Evolutionary conservation across 2,113 vertebrate species (phyloP).

Genomic region (Cyprinus carpio): DNA sequence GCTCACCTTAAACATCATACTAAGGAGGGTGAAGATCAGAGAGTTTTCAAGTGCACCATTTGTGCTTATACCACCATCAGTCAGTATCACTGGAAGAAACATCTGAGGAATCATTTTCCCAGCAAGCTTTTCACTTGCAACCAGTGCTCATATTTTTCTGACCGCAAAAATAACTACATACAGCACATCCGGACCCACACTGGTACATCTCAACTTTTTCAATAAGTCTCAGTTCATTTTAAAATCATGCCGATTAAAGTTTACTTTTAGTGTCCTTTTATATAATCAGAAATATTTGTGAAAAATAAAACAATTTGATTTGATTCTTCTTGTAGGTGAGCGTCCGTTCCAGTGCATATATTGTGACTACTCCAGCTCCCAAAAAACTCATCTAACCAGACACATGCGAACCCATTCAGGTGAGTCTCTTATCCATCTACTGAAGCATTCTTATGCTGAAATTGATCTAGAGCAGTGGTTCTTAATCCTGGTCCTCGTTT

Average conservation of each 20-base stretch:
- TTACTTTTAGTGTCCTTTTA: neutral
- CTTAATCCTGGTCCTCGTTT: no score
- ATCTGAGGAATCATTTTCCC: constrained; percentile 96
- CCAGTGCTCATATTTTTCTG: constrained; percentile 96
- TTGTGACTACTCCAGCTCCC: constrained; percentile 96
- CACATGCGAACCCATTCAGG: constrained; percentile 99
- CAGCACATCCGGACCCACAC: constrained; percentile 98
- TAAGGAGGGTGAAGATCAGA: constrained; percentile 85
- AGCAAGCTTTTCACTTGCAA: constrained; percentile 96
- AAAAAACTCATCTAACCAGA: constrained; percentile 97
- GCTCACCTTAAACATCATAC: constrained; percentile 95
- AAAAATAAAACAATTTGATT: neutral
- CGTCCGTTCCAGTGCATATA: constrained; percentile 92
- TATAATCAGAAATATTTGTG: neutral
- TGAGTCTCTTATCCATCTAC: constrained; percentile 67
- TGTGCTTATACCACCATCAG: constrained; percentile 96
- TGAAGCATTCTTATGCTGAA: neutral
- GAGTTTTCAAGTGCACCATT: constrained; percentile 94
- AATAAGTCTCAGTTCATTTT: no score
- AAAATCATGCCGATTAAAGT: neutral
- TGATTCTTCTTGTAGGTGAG: constrained; percentile 79
- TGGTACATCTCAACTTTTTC: constrained; percentile 71
- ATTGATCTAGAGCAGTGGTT: no score
- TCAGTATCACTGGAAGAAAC: constrained; percentile 99
- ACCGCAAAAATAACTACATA: constrained; percentile 98